These are phyloP conservation scores for Salminus brasiliensis DNA, from an alignment of 2,113 vertebrate genomes.

Conservation along the genomic window DNA sequence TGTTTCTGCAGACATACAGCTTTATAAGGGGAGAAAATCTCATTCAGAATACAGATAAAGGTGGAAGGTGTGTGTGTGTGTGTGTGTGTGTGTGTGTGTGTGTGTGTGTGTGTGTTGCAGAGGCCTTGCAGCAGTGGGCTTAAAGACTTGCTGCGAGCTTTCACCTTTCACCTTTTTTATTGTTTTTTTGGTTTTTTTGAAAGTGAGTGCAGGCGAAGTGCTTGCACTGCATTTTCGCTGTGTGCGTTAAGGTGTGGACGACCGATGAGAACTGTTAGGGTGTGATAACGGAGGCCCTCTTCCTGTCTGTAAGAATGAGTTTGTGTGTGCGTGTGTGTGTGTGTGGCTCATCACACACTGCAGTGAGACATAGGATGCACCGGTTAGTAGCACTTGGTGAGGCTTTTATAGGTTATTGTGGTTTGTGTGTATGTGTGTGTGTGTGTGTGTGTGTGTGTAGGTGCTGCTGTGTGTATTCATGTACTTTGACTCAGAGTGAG, in stretches of 20 bases:
- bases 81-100: too few relatives aligned
- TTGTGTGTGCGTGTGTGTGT: constrained; percentile 3
- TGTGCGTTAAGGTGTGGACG: constrained; percentile 12
- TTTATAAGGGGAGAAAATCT: too few relatives aligned
- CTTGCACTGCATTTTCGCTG: constrained; percentile 8
- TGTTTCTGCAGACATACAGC: too few relatives aligned
- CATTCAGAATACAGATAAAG: too few relatives aligned
- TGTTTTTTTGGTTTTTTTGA: too few relatives aligned
- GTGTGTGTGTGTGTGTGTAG: background rate
- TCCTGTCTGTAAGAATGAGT: constrained; percentile 26
- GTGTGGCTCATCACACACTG: background rate
- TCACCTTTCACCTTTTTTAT: background rate
- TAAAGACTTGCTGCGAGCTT: background rate
- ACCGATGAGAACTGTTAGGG: background rate
- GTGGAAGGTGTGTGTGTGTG: too few relatives aligned
- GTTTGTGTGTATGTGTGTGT: background rate
- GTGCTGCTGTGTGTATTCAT: background rate
- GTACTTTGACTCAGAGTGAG: background rate
- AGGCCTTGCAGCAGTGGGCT: background rate
- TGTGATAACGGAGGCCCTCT: constrained; percentile 25
- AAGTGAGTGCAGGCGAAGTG: background rate
- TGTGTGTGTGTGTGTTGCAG: background rate
- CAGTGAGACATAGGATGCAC: constrained; percentile 24
- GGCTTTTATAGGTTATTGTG: background rate
- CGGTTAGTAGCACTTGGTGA: constrained; percentile 5